Evolutionary conservation across 2,888 invertebrate genomes (phyloP), one percentile per base, ranked within the genome.

Genomic region (Latrodectus elegans): DNA sequence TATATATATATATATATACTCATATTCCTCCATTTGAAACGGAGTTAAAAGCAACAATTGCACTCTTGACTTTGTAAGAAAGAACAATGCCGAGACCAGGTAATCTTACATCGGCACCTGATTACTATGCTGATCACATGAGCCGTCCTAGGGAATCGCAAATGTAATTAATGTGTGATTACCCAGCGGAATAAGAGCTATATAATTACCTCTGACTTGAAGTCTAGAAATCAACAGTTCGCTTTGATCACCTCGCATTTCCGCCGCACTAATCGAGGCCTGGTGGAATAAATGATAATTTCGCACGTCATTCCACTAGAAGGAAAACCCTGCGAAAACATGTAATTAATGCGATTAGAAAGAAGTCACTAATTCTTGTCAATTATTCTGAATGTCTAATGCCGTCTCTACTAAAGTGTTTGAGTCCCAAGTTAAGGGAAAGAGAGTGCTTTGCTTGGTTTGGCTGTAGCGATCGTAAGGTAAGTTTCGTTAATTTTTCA

Each of bases 151-250:
- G 67, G 65, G 82, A 82, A 82, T 82, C 74, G 75, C 68, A 82
- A 82, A 82, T 82, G 82, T 70, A 82, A 82, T 82, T 82, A 82
- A 82, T 73, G 82, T 82, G 82, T 68, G 82, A 82, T 82, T 82
- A 74, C 82, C 82, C 82, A 49, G n/a, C 74, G 82, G 82, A 82
- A 82, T 82, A 75, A 75, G 74, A 82, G 53, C 82, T 82, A 75
- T 75, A 82, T 82, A 82, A 82, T 82, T 82, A 82, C 75, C 68
- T 49, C 22, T 26, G 70, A 73, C 81, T 75, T 82, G 60, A 82
- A 82, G 82, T 74, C 38, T 65, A 75, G 82, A 82, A 82, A 82
- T 82, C 82, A 82, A 75, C 82, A 82, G 82, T 49, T 82, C 49
- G 14, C 82, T 75, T 75, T 74, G 82, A 82, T 74, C 74, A 67